Evolutionary conservation across 1,140 invertebrate species (phyloP).

Genomic region (Laupala kohalensis): DNA sequence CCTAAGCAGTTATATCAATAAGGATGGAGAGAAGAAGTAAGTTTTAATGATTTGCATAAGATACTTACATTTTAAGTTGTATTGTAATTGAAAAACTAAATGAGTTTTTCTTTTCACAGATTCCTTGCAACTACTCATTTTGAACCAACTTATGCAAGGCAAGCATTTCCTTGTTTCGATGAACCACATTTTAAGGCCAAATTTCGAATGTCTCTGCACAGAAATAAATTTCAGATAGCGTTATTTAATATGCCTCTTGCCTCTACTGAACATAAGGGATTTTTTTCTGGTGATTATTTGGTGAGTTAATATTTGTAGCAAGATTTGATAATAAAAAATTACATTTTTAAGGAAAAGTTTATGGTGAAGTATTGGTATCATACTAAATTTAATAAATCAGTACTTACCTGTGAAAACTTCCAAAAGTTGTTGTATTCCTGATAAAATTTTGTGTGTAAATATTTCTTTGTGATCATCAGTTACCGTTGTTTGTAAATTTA

Average conservation of each 20-base stretch:
- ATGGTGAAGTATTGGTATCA: too few relatives aligned
- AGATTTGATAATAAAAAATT: too few relatives aligned
- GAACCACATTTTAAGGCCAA: conserved; percentile 90
- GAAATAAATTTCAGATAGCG: conserved; percentile 74
- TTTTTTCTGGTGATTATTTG: conserved; percentile 70
- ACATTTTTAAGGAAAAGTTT: too few relatives aligned
- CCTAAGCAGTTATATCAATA: conserved; percentile 67
- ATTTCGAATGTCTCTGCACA: conserved; percentile 78
- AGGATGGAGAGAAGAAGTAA: conserved; percentile 65
- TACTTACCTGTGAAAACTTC: too few relatives aligned
- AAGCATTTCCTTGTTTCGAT: conserved; percentile 94
- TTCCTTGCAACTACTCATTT: conserved; percentile 90
- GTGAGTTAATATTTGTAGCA: too few relatives aligned
- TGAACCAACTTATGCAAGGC: conserved; percentile 82
- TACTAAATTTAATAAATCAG: too few relatives aligned
- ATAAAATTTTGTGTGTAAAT: too few relatives aligned
- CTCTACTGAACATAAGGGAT: conserved; percentile 71
- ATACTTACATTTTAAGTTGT: too few relatives aligned
- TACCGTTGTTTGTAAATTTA: too few relatives aligned
- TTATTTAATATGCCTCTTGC: conserved; percentile 83
- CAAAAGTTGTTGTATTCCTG: too few relatives aligned
- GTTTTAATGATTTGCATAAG: too few relatives aligned
- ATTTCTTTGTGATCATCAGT: too few relatives aligned
- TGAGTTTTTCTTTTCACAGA: conserved; percentile 43
- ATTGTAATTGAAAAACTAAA: conserved; percentile 69